Evolutionary conservation across 2,888 invertebrate species (phyloP).

Genomic region (Cheiracanthium punctorium): DNA sequence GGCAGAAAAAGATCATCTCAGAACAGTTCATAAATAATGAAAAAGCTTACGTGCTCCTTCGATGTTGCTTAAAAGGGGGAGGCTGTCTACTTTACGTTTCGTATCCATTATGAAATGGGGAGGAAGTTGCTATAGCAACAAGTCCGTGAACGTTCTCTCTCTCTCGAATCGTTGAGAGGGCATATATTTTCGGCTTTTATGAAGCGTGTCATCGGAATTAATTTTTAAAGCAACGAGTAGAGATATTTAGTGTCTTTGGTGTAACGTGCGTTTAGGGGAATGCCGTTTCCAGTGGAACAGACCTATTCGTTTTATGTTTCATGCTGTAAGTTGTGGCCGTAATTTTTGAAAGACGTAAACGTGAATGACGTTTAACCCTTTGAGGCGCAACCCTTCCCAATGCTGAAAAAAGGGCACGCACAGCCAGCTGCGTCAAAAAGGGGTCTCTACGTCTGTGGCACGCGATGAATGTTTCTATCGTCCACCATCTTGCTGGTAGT

Average conservation of each 20-base stretch:
- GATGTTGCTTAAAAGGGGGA: conserved; percentile 40
- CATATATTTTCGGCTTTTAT: not conserved
- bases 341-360: too few relatives aligned
- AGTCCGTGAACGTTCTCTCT: not conserved
- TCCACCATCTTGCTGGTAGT: too few relatives aligned
- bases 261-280: too few relatives aligned
- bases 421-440: too few relatives aligned
- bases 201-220: not conserved
- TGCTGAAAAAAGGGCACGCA: too few relatives aligned
- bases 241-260: not conserved
- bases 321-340: too few relatives aligned
- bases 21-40: conserved; percentile 69
- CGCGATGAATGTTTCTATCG: too few relatives aligned
- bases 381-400: too few relatives aligned
- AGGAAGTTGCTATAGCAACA: conserved; percentile 61
- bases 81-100: conserved; percentile 46
- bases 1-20: conserved; percentile 50
- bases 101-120: conserved; percentile 67
- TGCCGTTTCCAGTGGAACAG: too few relatives aligned
- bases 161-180: not conserved
- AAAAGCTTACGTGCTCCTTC: conserved; percentile 58
- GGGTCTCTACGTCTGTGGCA: too few relatives aligned
- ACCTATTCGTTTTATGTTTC: too few relatives aligned
- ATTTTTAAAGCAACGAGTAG: not conserved
- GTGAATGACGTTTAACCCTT: too few relatives aligned